Evolutionary conservation across 64 coral and sea anemone genomes (phyloP), one percentile per base, ranked within the genome.

Genomic region (Cladopsammia gracilis): DNA sequence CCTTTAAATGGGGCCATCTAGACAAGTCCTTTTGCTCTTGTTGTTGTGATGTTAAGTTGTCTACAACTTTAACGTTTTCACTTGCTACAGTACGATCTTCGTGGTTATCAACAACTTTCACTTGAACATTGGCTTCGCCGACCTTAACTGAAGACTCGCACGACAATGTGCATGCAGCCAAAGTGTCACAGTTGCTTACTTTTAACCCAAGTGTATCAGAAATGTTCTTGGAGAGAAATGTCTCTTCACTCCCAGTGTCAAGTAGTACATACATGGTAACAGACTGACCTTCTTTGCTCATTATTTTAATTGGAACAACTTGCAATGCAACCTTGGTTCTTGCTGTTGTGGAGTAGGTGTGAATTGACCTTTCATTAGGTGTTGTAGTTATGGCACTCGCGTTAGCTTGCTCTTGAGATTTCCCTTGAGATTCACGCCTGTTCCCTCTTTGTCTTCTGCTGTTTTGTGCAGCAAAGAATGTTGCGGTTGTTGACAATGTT

Each of bases 31-130:
- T 66, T 18, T 91, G 89, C 44, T 8, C 56, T 71, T 49, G 90
- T 78, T 62, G 87, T 62, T 15, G 75, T 92, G 13, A 90, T 81
- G 16, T 83, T 71, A 54, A 78, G 82, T 86, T 70, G 26, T 92
- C 76, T 42, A 96, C 51, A 10, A 91, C 71, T 46, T 92, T 85
- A 12, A 77, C 80, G 23, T 90, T 75, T 24, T 90, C 45, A 53
- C 80, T 80, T 14, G n/a, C 18, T 15, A 79, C 3, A 16, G 44
- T 18, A 1, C 26, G 59, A 24, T 48, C 20, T 14, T 90, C 88
- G 2, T 16, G 69, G 47, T 25, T 48, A 66, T 67, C 46, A 22
- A 81, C n/a, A 1, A 59, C 25, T 61, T 79, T 48, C 4, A 90
- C 58, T 25, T 20, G 19, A 24, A 80, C 43, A 57, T 90, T 46